Conservation (phyloP, 1,140 invertebrate genomes). For the Dendrolimus kikuchii region DNA sequence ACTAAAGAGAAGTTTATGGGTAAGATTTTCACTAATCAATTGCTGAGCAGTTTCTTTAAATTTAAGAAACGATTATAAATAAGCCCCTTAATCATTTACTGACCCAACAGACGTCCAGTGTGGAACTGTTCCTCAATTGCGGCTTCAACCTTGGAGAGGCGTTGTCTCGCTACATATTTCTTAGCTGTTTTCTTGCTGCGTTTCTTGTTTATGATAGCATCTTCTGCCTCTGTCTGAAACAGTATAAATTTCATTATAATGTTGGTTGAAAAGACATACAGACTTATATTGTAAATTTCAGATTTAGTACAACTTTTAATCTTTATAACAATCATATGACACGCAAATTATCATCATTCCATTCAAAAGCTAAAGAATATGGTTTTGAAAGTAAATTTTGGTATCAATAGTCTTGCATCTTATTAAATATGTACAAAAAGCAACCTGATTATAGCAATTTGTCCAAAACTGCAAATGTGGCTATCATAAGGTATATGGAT, state of each 20-base stretch:
- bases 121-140: constrained; percentile 97
- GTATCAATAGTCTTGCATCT: no score
- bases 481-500: no score
- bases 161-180: constrained; percentile 95
- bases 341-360: constrained; percentile 48
- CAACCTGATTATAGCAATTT: no score
- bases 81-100: no score
- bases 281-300: background rate
- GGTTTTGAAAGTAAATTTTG: no score
- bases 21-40: no score
- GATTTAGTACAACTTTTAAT: background rate
- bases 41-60: no score
- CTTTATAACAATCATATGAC: constrained; percentile 40
- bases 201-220: constrained; percentile 94
- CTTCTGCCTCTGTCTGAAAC: constrained; percentile 91
- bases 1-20: no score
- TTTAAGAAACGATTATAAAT: no score
- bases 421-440: no score
- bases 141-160: constrained; percentile 93
- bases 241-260: constrained; percentile 11
- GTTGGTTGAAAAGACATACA: background rate
- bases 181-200: constrained; percentile 93
- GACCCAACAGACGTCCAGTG: constrained; percentile 94
- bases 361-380: no score
- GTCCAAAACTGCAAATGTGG: no score